Evolutionary conservation across 2,797 vertebrate genomes (phyloP), one percentile per base, ranked within the genome.

Genomic region (Muscicapa striata): DNA sequence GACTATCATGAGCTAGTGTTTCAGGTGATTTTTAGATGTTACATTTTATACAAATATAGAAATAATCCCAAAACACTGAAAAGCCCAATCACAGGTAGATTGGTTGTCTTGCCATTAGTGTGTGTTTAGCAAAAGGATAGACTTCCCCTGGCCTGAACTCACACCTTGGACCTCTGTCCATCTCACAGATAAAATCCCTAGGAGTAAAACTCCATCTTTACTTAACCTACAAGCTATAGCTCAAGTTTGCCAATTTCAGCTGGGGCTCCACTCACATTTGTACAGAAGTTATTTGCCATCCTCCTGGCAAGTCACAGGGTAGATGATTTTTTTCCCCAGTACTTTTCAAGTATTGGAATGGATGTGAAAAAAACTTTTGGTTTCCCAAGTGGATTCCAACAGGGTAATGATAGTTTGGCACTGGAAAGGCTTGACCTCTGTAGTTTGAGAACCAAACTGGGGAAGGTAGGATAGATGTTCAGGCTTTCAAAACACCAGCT

Each of bases 401-500:
- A 3, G 34, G 24, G 49, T 88, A 77, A 80, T 79, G 59, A 59
- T 80, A 83, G 58, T 40, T 77, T 83, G 72, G 30, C 78, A 74
- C 52, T 76, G 46, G 81, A 73, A 92, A 70, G 58, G 15, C 36
- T 68, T 64, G 49, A 54, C 26, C 72, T 80, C 72, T 80, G 27
- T 40, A 83, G 49, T 77, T 61, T 78, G 51, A 66, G 40, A 77
- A 76, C 57, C 72, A 73, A 74, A 74, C 34, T 48, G 11, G 84
- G 29, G 32, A 89, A 89, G 69, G 26, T 68, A 32, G 30, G 49
- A 67, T 82, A 55, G 57, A 70, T 11, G 32, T 36, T 57, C 49
- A 68, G 81, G 78, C 68, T 95, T 95, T 91, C 72, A 62, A 95
- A 94, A 74, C 41, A 90, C 22, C 64, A 83, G 36, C n/a, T 88